Conservation (phyloP, 37 sponge, comb jelly and placozoan species). For the Eunapius fragilis region DNA sequence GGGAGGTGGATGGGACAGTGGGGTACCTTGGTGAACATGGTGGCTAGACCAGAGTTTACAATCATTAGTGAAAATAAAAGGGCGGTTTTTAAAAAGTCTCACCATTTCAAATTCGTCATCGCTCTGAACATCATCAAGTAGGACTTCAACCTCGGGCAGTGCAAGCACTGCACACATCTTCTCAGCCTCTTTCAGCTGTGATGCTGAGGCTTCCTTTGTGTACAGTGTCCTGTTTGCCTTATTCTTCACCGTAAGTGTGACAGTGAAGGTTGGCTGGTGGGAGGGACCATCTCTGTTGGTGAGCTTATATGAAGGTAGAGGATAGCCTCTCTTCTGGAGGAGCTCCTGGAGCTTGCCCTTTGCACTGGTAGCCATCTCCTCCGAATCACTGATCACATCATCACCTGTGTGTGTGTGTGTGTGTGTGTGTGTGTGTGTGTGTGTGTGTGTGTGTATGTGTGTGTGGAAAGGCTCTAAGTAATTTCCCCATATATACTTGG, state of each 20-base stretch:
- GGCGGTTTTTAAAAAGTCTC: not conserved
- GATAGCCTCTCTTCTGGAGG: conserved; percentile 10
- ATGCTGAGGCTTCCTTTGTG: not conserved
- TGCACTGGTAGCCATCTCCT: not conserved
- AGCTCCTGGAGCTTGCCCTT: conserved; percentile 28
- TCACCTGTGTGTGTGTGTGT: conserved; percentile 36
- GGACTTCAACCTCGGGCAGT: not conserved
- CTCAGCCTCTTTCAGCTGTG: not conserved
- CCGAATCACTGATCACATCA: not conserved
- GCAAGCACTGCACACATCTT: not conserved
- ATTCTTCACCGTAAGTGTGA: not conserved
- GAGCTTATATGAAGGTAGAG: conserved; percentile 9
- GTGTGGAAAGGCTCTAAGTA: not conserved
- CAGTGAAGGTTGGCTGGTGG: not conserved
- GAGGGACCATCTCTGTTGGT: not conserved
- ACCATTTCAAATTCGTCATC: not conserved
- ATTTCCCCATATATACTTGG: not conserved
- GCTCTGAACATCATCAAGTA: not conserved
- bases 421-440: conserved; percentile 33
- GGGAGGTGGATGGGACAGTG: not conserved
- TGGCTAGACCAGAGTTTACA: not conserved
- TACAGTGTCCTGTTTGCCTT: not conserved
- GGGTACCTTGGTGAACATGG: not conserved
- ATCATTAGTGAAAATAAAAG: not conserved
- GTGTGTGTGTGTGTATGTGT: not conserved